Conservation (phyloP, 1,140 invertebrate species). For the Acromyrmex charruanus region DNA sequence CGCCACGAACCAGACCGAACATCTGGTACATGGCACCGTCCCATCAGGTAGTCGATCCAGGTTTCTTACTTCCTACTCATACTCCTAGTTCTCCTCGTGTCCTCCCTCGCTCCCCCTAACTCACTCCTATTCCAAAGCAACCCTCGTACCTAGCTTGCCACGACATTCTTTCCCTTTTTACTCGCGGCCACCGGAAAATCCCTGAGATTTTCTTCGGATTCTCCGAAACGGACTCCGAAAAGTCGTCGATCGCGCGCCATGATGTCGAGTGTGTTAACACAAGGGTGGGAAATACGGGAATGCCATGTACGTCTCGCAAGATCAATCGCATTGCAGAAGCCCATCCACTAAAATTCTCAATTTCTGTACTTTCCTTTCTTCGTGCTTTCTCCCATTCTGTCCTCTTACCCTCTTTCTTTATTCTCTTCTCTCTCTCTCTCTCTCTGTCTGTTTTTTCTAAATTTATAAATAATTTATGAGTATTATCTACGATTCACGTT, state of each 20-base stretch:
- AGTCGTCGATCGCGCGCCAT: conserved; percentile 46
- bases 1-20: conserved; percentile 64
- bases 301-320: conserved; percentile 26
- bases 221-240: conserved; percentile 66
- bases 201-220: conserved; percentile 71
- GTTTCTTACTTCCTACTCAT: conserved; percentile 72
- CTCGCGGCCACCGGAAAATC: conserved; percentile 67
- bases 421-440: neutral
- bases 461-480: conserved; percentile 40
- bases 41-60: conserved; percentile 71
- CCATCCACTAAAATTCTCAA: conserved; percentile 22
- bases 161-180: conserved; percentile 74
- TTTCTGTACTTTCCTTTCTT: neutral
- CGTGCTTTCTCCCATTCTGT: neutral
- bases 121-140: neutral
- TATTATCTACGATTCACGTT: neutral
- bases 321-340: conserved; percentile 34
- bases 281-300: neutral
- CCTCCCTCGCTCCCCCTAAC: no score
- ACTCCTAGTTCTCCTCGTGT: neutral
- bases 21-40: conserved; percentile 71
- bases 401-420: neutral
- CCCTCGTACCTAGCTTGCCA: conserved; percentile 11
- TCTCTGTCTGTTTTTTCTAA: conserved; percentile 5
- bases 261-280: conserved; percentile 59